These are phyloP conservation scores for Pseudolaguvia tuberculata DNA, from an alignment of 2,113 vertebrate genomes.

Conservation along the genomic window DNA sequence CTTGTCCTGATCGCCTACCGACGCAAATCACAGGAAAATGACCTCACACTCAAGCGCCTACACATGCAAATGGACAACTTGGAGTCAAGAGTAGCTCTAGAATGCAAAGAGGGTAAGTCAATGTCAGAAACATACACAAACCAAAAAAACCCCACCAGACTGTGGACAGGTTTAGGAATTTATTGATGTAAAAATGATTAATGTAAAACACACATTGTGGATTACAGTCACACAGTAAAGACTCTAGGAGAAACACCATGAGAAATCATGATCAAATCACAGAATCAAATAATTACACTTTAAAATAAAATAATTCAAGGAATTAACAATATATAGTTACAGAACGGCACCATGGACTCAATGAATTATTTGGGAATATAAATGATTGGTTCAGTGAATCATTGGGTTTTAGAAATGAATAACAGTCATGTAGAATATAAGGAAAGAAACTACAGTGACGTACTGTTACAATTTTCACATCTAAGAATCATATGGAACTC, in stretches of 20 bases:
- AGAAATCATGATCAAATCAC: background rate
- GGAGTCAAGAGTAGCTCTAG: conserved; percentile 91
- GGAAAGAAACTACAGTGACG: background rate
- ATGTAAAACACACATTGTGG: too few relatives aligned
- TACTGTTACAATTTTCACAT: background rate
- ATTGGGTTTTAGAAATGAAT: background rate
- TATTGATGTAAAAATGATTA: background rate
- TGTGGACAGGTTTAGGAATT: background rate
- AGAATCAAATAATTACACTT: background rate
- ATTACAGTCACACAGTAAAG: background rate
- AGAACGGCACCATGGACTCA: background rate
- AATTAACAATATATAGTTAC: background rate
- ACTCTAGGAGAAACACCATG: background rate
- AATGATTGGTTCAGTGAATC: background rate
- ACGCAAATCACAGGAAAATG: conserved; percentile 91
- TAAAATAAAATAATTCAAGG: background rate
- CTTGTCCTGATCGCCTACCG: conserved; percentile 97
- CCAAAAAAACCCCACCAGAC: background rate
- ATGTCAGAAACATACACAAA: background rate
- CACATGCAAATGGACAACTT: conserved; percentile 99
- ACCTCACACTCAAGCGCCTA: conserved; percentile 92
- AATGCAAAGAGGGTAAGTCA: conserved; percentile 90
- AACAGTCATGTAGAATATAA: background rate
- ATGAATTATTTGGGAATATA: background rate
- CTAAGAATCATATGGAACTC: background rate